Conservation (phyloP, 2,888 invertebrate species). For the Philhelius pedissequus region DNA sequence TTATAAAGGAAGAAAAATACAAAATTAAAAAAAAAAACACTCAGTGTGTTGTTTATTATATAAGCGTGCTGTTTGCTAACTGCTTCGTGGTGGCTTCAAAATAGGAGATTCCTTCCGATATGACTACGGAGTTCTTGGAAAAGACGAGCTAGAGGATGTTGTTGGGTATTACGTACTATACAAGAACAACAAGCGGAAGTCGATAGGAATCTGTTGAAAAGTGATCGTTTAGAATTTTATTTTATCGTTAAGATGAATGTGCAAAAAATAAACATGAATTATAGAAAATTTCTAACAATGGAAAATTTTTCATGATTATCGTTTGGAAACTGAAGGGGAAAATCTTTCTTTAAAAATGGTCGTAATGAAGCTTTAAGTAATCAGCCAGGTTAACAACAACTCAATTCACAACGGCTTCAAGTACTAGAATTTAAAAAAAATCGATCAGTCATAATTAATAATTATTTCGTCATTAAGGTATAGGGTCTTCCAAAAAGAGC, state of each 20-base stretch:
- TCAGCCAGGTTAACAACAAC: neutral
- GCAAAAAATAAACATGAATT: neutral
- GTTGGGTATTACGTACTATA: neutral
- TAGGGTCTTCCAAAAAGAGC: too few relatives aligned
- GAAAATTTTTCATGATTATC: neutral
- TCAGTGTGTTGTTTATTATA: constrained; percentile 10
- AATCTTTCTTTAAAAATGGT: neutral
- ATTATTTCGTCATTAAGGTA: too few relatives aligned
- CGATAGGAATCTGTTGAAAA: constrained; percentile 40
- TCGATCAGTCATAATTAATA: too few relatives aligned
- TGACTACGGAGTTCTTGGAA: neutral
- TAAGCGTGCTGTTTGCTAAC: neutral
- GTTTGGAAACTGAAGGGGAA: neutral
- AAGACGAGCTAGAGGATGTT: neutral
- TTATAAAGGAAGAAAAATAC: constrained; percentile 19
- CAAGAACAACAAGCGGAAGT: constrained; percentile 16
- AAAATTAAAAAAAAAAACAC: neutral
- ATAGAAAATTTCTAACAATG: neutral
- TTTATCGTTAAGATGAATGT: constrained; percentile 26
- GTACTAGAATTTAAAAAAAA: too few relatives aligned
- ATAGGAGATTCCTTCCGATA: neutral
- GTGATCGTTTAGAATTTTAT: constrained; percentile 49
- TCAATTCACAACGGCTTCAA: too few relatives aligned
- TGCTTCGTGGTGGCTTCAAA: constrained; percentile 47
- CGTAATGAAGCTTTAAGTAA: neutral